These are phyloP conservation scores for Palloptera scutellata DNA, from an alignment of 2,888 invertebrate species.

Conservation along the genomic window DNA sequence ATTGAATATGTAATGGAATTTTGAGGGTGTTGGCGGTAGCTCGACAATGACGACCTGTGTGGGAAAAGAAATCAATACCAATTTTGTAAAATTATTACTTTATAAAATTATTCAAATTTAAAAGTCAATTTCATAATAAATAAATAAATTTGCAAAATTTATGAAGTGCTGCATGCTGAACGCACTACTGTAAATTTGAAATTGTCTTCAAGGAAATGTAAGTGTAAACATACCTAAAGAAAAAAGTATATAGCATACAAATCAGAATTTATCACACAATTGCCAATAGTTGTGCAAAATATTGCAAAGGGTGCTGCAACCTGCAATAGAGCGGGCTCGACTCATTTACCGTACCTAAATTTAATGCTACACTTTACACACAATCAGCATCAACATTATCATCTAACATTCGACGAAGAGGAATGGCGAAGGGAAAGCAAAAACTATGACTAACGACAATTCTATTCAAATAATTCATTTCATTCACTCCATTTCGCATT, in stretches of 20 bases:
- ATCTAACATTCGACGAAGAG: slow-evolving; percentile 6
- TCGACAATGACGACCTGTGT: slow-evolving; percentile 75
- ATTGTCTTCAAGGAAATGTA: slow-evolving; percentile 19
- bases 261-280: slow-evolving; percentile 54
- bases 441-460: slow-evolving; percentile 47
- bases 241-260: slow-evolving; percentile 44
- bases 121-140: neutral
- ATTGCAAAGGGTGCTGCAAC: slow-evolving; percentile 4
- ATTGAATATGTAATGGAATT: slow-evolving; percentile 95
- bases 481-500: slow-evolving; percentile 54
- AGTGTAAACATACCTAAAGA: neutral
- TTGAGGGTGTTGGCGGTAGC: slow-evolving; percentile 89
- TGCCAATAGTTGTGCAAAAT: slow-evolving; percentile 55
- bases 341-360: neutral
- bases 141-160: neutral
- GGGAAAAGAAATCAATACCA: slow-evolving; percentile 16
- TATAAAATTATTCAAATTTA: neutral
- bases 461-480: slow-evolving; percentile 60
- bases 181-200: slow-evolving; percentile 28
- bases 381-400: slow-evolving; percentile 29
- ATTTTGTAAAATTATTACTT: no score
- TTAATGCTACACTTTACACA: no score
- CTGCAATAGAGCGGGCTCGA: neutral
- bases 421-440: neutral
- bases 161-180: neutral